Base-by-base conservation (phyloP, 2,888 invertebrate genomes). In the Acanthosepion pharaonis region DNA sequence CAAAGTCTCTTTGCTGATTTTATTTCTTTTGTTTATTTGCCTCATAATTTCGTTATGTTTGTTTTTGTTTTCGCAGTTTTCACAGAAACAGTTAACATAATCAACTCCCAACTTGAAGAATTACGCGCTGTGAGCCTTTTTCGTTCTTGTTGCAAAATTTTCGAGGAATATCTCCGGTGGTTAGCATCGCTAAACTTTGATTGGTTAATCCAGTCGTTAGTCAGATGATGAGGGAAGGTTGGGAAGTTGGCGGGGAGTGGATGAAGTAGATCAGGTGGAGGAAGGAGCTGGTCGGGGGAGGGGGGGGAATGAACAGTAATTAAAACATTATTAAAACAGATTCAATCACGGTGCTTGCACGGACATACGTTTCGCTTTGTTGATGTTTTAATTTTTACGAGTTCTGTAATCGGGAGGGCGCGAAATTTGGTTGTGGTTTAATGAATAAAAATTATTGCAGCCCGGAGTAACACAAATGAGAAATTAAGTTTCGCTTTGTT, bases 381-480 rank as follows among this genome's bases (percentile, higher is more conserved):
- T n/a, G 78, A n/a, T 33, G 78, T 33, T 78, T 78, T 78, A n/a
- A 78, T 78, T 78, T n/a, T 78, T 78, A 78, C 78, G n/a, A n/a
- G n/a, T 78, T 78, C 11, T 78, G n/a, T 18, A 78, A n/a, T 78
- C n/a, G 33, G 78, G n/a, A 15, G 11, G n/a, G 78, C 78, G 78
- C 78, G n/a, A 78, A 78, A 78, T n/a, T n/a, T 78, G 78, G n/a
- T 78, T n/a, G 78, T 78, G 78, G 78, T n/a, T 78, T 78, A 78
- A 78, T 9, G 78, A 78, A 78, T 78, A 78, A 78, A 78, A 78
- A 78, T 78, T n/a, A 78, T n/a, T 78, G 9, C 78, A 33, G 78
- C 78, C 78, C 1, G 78, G n/a, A 78, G 78, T 33, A 78, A 33
- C 42, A 15, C 33, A 78, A 78, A 78, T n/a, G 78, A n/a, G 78